Evolutionary conservation across 2,113 vertebrate genomes (phyloP), one percentile per base, ranked within the genome.

Genomic region (Tachuris rubrigastra): DNA sequence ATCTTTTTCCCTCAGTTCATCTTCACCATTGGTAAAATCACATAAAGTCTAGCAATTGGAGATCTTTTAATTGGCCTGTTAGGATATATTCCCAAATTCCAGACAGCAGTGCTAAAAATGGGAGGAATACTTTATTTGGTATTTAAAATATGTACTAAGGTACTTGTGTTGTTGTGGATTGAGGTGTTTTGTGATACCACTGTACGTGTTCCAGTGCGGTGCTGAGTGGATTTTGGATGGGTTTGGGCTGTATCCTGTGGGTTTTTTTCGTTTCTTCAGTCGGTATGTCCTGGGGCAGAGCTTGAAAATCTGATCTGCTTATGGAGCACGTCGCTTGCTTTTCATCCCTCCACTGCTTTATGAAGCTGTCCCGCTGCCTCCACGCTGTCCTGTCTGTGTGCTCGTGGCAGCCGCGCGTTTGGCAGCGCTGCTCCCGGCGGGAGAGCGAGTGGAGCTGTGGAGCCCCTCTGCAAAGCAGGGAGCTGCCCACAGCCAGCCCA

Each of bases 401-500:
- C 80, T 49, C 5, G 3, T 4, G 16, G 9, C 28, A 10, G 75
- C 63, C 2, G 2, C 0, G 31, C 33, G 37, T 47, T 31, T 16
- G 46, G 22, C 56, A 4, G 89, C 7, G 9, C 52, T 27, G 84
- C 58, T 4, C 0, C 3, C 19, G 44, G 82, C 46, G 9, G 53
- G n/a, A 17, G 5, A 42, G 62, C 3, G 3, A 50, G 33, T 9
- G n/a, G 28, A 50, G 81, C 85, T 18, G 90, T 83, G 15, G 55
- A 81, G 62, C 73, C 33, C 8, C 66, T n/a, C 33, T 4, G 41
- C 39, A 9, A 56, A 9, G 68, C 27, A 0, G 5, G 7, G 31
- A 8, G 72, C 91, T 39, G 67, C 49, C 52, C 7, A 0, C 0
- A 17, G 42, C 8, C 4, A 24, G 60, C 58, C 39, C 58, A 0